Conservation (phyloP, 2,797 vertebrate genomes). For the Danionella dracula region DNA sequence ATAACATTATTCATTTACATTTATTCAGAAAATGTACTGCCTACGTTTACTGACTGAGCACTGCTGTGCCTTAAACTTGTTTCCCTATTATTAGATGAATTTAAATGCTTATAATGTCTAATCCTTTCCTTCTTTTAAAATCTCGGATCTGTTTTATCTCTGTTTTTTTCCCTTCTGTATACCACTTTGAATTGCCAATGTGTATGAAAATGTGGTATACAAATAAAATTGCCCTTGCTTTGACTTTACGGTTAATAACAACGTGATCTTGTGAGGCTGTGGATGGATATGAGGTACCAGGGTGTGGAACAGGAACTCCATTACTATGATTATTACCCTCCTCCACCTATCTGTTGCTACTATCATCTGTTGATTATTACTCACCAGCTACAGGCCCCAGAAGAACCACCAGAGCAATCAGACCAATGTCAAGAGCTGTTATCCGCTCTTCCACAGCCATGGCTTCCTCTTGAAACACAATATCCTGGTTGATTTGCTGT, state of each 20-base stretch:
- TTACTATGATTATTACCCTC: not conserved
- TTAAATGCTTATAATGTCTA: too few relatives aligned
- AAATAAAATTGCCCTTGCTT: too few relatives aligned
- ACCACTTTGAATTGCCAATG: too few relatives aligned
- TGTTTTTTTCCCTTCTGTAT: too few relatives aligned
- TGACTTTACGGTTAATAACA: not conserved
- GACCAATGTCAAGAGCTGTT: conserved; percentile 61
- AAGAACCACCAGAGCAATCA: conserved; percentile 61
- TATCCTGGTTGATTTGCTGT: not conserved
- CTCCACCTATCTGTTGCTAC: not conserved
- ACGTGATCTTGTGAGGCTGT: not conserved
- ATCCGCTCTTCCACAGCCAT: conserved; percentile 54
- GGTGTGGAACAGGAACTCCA: conserved; percentile 6
- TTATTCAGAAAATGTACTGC: too few relatives aligned
- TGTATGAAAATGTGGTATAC: conserved; percentile 6
- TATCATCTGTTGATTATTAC: conserved; percentile 35
- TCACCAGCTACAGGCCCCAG: conserved; percentile 70
- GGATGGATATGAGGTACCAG: not conserved
- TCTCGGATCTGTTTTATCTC: too few relatives aligned
- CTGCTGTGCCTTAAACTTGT: too few relatives aligned
- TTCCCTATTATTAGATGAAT: too few relatives aligned
- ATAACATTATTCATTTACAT: too few relatives aligned
- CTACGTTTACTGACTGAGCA: too few relatives aligned
- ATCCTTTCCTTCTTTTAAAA: too few relatives aligned
- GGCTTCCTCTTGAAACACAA: conserved; percentile 10